Percentiles rank a stretch among this genome's conserved stretches.
Conservation (phyloP, 2,888 invertebrate genomes). For the Andrena trimmerana region DNA sequence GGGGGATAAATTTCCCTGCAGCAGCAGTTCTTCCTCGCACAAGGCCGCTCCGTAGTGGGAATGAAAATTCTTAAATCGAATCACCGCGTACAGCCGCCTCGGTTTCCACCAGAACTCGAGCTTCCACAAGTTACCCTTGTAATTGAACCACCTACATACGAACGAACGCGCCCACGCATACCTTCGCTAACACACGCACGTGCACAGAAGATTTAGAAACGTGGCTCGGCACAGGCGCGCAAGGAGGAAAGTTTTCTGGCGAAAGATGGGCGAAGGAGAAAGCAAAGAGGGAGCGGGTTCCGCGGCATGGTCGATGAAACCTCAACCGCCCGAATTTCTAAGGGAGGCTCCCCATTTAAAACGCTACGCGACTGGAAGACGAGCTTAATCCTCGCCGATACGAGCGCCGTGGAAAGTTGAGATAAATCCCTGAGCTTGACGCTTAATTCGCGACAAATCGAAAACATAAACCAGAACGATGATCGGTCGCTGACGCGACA, state of each 20-base stretch:
- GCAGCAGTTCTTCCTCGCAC: not conserved
- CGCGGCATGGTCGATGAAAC: conserved; percentile 82
- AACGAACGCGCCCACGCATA: not conserved
- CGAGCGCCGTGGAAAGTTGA: conserved; percentile 16
- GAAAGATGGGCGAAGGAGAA: not conserved
- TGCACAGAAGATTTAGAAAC: not conserved
- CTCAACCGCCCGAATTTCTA: conserved; percentile 78
- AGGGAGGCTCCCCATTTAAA: conserved; percentile 26
- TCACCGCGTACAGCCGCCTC: not conserved
- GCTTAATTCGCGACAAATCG: conserved; percentile 38
- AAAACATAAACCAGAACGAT: conserved; percentile 19
- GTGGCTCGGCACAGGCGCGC: conserved; percentile 22
- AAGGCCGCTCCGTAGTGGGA: not conserved
- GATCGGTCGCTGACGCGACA: conserved; percentile 16
- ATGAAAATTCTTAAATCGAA: conserved; percentile 32
- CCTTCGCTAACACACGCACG: not conserved
- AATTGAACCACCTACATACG: not conserved
- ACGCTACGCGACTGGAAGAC: conserved; percentile 8
- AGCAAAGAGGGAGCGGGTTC: conserved; percentile 79
- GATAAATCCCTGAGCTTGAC: conserved; percentile 11
- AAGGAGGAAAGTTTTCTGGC: conserved; percentile 8
- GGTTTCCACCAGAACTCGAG: not conserved
- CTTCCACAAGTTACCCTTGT: conserved; percentile 5
- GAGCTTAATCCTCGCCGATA: conserved; percentile 39
- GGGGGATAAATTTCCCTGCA: conserved; percentile 11